Percentiles rank a stretch among this genome's conserved stretches.
Evolutionary conservation across 2,888 invertebrate genomes (phyloP).

Genomic region (Hofmannophila pseudospretella): DNA sequence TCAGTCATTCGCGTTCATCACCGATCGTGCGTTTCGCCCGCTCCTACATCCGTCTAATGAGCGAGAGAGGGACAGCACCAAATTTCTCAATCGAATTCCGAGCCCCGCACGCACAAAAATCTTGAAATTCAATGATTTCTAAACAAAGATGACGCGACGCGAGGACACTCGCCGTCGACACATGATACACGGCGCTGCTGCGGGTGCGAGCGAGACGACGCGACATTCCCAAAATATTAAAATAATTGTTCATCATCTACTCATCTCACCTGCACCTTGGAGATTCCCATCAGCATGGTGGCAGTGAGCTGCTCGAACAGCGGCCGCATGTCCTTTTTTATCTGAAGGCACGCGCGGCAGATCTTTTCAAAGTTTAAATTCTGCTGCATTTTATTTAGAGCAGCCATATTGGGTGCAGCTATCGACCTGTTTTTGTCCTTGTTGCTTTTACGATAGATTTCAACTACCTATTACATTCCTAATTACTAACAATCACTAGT

Average conservation of each 20-base stretch:
- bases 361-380: conserved; percentile 77
- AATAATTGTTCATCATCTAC: conserved; percentile 38
- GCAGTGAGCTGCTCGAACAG: conserved; percentile 81
- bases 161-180: conserved; percentile 44
- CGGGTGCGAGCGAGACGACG: conserved; percentile 62
- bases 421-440: conserved; percentile 58
- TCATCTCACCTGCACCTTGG: conserved; percentile 77
- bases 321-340: conserved; percentile 82
- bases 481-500: neutral
- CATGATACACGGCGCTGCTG: conserved; percentile 23
- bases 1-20: conserved; percentile 27
- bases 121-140: conserved; percentile 57
- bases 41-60: conserved; percentile 20
- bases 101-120: conserved; percentile 44
- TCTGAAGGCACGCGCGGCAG: conserved; percentile 80
- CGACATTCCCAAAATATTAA: conserved; percentile 54
- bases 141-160: conserved; percentile 71
- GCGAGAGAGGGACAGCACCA: conserved; percentile 54
- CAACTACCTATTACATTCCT: neutral
- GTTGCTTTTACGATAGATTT: conserved; percentile 21
- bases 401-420: conserved; percentile 68
- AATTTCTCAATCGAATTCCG: conserved; percentile 62
- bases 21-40: conserved; percentile 27
- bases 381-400: conserved; percentile 42
- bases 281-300: conserved; percentile 81